Conservation (phyloP, 2,113 vertebrate species). For the Centropus bengalensis region DNA sequence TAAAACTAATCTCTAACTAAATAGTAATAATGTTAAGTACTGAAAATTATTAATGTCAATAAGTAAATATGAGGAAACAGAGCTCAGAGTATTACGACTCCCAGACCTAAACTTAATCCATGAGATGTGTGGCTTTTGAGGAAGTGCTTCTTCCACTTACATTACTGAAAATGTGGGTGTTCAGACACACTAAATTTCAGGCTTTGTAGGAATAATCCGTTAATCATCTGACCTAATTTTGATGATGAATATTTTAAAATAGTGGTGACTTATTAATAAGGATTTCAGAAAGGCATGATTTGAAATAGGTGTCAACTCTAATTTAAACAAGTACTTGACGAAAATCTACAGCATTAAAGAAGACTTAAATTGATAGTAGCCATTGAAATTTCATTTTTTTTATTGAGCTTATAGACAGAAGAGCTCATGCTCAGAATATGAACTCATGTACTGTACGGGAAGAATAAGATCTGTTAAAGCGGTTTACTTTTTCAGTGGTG, state of each 20-base stretch:
- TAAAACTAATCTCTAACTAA: background rate
- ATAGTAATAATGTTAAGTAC: background rate
- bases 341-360: conserved; percentile 49
- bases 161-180: conserved; percentile 4
- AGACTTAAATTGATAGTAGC: conserved; percentile 49
- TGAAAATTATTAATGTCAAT: background rate
- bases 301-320: conserved; percentile 60
- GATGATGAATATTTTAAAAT: conserved; percentile 67
- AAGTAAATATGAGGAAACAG: background rate
- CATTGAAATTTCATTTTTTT: conserved; percentile 40
- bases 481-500: background rate
- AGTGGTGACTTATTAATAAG: conserved; percentile 65
- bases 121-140: background rate
- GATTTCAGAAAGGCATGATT: conserved; percentile 58
- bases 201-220: conserved; percentile 56
- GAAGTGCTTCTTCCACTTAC: conserved; percentile 1
- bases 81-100: background rate
- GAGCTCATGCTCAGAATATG: background rate
- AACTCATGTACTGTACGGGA: background rate
- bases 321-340: conserved; percentile 65
- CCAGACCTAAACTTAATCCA: background rate
- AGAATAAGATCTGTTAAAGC: background rate
- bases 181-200: conserved; percentile 49
- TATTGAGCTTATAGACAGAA: background rate
- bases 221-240: conserved; percentile 71